Evolutionary conservation across 2,888 invertebrate species (phyloP), one percentile per base, ranked within the genome.

Genomic region (Tiphia femorata): DNA sequence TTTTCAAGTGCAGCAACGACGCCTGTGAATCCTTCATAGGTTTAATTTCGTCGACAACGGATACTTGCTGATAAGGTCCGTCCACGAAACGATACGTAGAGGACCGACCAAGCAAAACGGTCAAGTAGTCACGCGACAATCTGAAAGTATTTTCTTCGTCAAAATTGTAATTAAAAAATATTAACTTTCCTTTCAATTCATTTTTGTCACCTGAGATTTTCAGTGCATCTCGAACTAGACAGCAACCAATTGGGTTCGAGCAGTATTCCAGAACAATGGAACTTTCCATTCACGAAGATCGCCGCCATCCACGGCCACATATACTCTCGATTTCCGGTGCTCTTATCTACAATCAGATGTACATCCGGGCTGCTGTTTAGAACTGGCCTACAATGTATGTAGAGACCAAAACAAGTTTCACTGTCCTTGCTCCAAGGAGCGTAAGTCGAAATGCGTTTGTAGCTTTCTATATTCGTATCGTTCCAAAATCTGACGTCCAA

Each of bases 221-320:
- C 57, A 47, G 84, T 81, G 73, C 92, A 92, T 10, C 79, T 69
- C 8, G 73, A 58, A 20, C 84, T 84, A 2, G 86, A 83, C 53
- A 93, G 75, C 48, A 93, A 85, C 92, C 93, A 93, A 14, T 88
- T 83, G 2, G 84, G 75, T 64, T 90, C 88, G 37, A 94, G 78
- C 50, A 94, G 83, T 27, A 90, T 86, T 3, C 92, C 93, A 38
- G 89, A 86, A 75, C 94, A 93, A 71, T 84, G 87, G 62, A 90
- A 90, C 54, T 84, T 79, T 2, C 94, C 94, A 74, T 93, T 89
- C 0, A 87, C 84, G 79, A 88, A 92, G 47, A 95, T 84, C 70
- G 91, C 90, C 0, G 89, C 92, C 72, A 89, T 84, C 94, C 94
- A 94, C 0, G 93, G 92, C 87, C 90, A 89, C 55, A 83, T 68